These are phyloP conservation scores for Netelia fuscicornis DNA, from an alignment of 2,888 invertebrate genomes.

Conservation along the genomic window DNA sequence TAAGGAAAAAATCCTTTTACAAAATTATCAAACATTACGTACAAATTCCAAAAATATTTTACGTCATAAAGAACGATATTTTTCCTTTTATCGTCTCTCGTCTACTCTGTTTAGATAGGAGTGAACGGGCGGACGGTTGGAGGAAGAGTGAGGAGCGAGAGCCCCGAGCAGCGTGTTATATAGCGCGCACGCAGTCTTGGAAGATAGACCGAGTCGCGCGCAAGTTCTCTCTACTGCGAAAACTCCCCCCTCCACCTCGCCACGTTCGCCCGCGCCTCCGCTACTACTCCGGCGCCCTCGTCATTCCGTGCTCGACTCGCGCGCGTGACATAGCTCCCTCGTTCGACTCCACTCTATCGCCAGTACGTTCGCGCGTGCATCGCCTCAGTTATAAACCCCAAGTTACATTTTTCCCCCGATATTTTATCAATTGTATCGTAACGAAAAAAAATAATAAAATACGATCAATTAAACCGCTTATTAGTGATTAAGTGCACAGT, in stretches of 20 bases:
- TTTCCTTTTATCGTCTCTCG: too few relatives aligned
- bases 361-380: background rate
- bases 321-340: constrained; percentile 52
- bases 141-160: constrained; percentile 6
- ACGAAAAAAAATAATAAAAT: too few relatives aligned
- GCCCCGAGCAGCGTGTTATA: constrained; percentile 10
- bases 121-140: background rate
- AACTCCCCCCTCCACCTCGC: background rate
- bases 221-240: constrained; percentile 55
- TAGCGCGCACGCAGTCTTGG: constrained; percentile 10
- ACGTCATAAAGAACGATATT: background rate
- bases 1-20: too few relatives aligned
- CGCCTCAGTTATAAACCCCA: constrained; percentile 12
- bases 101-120: background rate
- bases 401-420: background rate
- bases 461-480: too few relatives aligned
- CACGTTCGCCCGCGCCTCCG: constrained; percentile 62
- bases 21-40: too few relatives aligned
- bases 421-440: background rate
- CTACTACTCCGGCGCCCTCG: constrained; percentile 68
- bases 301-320: constrained; percentile 58
- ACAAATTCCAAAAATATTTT: too few relatives aligned
- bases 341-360: constrained; percentile 2
- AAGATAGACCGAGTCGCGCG: constrained; percentile 67
- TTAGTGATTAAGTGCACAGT: too few relatives aligned